phyloP scores from a whole-genome alignment of 2,888 invertebrate genomes.

The Aelia acuminata region DNA sequence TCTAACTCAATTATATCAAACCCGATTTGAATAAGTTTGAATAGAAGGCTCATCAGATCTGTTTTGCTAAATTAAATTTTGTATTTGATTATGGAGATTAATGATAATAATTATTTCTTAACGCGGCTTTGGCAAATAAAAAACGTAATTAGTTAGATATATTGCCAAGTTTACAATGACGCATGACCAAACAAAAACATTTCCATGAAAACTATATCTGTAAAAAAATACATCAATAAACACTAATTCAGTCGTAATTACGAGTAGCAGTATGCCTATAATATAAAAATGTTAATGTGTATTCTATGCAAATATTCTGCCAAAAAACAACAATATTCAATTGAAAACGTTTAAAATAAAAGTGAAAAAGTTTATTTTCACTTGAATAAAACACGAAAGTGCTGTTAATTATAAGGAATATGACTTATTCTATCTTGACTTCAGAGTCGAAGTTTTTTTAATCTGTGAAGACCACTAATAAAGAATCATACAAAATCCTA shows the following conservation, averaged over 20 bases:
- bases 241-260: neutral
- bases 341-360: too few species aligned
- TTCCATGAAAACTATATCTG: neutral
- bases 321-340: too few species aligned
- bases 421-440: too few species aligned
- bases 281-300: too few species aligned
- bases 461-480: too few species aligned
- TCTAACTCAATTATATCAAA: neutral
- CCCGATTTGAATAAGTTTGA: neutral
- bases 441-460: too few species aligned
- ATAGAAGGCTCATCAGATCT: neutral
- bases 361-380: too few species aligned
- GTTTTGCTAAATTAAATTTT: neutral
- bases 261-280: neutral
- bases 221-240: neutral
- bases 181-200: neutral
- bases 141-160: neutral
- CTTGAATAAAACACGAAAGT: too few species aligned
- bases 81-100: conserved; percentile 21
- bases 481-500: too few species aligned
- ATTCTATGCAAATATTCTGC: too few species aligned
- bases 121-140: neutral
- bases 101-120: neutral
- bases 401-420: too few species aligned
- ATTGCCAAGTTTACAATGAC: neutral